Percentiles rank a stretch among this genome's conserved stretches.
phyloP scores from a whole-genome alignment of 2,797 vertebrate genomes.

The Spinus pinus region DNA sequence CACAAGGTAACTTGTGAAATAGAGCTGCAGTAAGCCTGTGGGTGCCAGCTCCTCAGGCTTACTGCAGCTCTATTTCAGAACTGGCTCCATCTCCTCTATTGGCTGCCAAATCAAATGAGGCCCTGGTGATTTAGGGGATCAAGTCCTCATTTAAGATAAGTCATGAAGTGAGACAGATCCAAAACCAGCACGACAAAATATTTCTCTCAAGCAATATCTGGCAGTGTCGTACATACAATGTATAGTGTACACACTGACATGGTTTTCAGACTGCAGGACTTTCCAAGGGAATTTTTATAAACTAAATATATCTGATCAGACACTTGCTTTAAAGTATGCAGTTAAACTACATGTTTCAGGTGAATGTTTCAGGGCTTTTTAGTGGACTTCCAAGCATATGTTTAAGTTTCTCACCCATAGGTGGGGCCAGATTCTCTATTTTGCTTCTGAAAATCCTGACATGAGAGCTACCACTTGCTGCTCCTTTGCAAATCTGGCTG shows the following conservation, averaged over 20 bases:
- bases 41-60: neutral
- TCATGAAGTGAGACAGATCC: neutral
- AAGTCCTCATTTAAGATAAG: neutral
- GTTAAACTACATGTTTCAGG: neutral
- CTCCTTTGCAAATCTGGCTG: neutral
- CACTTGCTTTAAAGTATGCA: neutral
- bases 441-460: conserved; percentile 6
- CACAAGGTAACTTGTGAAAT: neutral
- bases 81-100: neutral
- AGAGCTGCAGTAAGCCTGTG: neutral
- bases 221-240: neutral
- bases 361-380: neutral
- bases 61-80: neutral
- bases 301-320: neutral
- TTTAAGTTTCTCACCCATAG: conserved; percentile 4
- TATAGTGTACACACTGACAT: rapidly evolving
- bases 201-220: neutral
- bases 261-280: neutral
- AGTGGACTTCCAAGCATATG: neutral
- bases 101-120: neutral
- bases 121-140: neutral
- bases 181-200: neutral
- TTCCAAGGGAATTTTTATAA: neutral
- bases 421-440: conserved; percentile 37
- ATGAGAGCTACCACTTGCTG: neutral